Base-by-base conservation (phyloP, 1,140 invertebrate species). In the Drosophila varians region DNA sequence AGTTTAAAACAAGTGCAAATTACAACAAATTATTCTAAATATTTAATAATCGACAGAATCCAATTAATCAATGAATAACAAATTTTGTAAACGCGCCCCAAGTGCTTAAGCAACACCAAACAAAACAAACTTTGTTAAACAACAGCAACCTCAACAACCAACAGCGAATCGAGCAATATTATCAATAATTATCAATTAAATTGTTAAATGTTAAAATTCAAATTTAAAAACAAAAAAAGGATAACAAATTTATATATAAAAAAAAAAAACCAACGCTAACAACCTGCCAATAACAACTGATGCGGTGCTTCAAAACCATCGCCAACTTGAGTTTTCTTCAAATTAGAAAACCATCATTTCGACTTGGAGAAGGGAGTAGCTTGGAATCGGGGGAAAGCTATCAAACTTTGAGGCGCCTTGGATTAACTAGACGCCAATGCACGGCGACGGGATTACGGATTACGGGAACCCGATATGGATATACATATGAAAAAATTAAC, bases 101-200 rank as follows among this genome's bases (percentile, higher is more conserved):
- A 84, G 79, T 84, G 79, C 79, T 84, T 84, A 86, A 84, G 38
- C 34, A 73, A 58, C 36, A 36, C 28, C 69, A 49, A 28, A 46
- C 28, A 45, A 47, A 60, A 60, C 55, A 72, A 51, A 82, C 57
- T 36, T 52, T 66, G 62, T 53, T 52, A 56, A 69, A 75, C 79
- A 80, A 86, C 71, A 62, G 68, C 71, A 83, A 84, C 80, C 80
- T 86, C 79, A 86, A 76, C 45, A 86, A 76, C 48, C 72, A 86
- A 79, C 66, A 79, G 71, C 65, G 82, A 84, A 86, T 76, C 76
- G 76, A 84, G 80, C 80, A 84, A 84, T 84, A 84, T 86, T 83
- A 84, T 58, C 51, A 76, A 49, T 64, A 64, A 62, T 71, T 28
- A 58, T 21, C 9, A 25, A 51, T 55, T 76, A 71, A 57, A 84